Evolutionary conservation across 2,888 invertebrate species (phyloP), one percentile per base, ranked within the genome.

Genomic region (Caenorhabditis zanzibari): DNA sequence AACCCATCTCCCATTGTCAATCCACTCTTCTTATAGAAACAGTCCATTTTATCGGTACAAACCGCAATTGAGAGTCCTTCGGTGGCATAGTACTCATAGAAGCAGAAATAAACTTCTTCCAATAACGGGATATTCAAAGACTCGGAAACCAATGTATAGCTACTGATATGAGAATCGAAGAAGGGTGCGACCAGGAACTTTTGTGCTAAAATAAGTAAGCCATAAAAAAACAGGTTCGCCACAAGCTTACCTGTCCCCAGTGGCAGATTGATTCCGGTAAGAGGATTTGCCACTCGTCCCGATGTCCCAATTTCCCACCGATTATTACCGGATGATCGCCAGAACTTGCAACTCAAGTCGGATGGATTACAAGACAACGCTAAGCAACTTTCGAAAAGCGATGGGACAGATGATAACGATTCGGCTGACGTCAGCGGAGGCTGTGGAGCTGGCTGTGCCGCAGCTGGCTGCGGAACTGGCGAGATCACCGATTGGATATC

Each of bases 261-360:
- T 52, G 85, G 84, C 61, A 85, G 41, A 26, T 85, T 82, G 59
- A 88, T 86, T 81, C 86, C 85, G 19, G 86, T 88, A 52, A 86
- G 79, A 26, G 90, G 88, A 84, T 88, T 88, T 16, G 87, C 81
- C 58, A 85, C 84, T 28, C 90, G 81, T 56, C 87, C 87, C 26
- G 87, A 73, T 19, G 84, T 77, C 22, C 87, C 90, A 64, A 90
- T 88, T 76, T 89, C 90, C 90, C 90, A 90, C 22, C 86, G 82
- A 71, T 89, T 89, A 59, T 86, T 86, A 24, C 90, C 88, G 35
- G 86, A 83, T 56, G 87, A 88, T 63, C 87, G 22, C 90, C 90
- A 90, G 75, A 89, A 89, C 73, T 89, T 89, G 82, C 90, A 90
- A 73, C 84, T 87, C 66, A 89, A 77, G 58, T 90, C 88, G 26